These are phyloP conservation scores for Melanotaenia boesemani DNA, from an alignment of 2,797 vertebrate species.

Conservation along the genomic window DNA sequence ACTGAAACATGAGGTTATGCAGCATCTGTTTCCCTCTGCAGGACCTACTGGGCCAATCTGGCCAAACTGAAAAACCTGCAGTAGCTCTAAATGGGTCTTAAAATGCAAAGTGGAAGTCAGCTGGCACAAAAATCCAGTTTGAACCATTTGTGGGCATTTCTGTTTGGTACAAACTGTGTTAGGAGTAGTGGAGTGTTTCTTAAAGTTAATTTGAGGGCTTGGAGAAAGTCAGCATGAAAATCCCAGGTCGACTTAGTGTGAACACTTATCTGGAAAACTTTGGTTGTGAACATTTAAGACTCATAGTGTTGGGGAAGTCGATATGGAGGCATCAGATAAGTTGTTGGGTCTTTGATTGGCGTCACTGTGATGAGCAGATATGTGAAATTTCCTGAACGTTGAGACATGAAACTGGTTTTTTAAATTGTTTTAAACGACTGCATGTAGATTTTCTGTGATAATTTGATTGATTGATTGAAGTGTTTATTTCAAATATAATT, in stretches of 20 bases:
- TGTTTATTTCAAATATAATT: too few relatives aligned
- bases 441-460: not conserved
- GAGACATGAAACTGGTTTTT: not conserved
- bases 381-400: not conserved
- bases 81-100: not conserved
- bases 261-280: not conserved
- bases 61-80: slow-evolving; percentile 15
- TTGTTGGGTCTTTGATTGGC: not conserved
- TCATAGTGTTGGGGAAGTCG: not conserved
- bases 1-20: slow-evolving; percentile 6
- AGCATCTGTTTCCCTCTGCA: slow-evolving; percentile 15
- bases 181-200: not conserved
- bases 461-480: not conserved
- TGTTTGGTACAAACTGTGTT: not conserved
- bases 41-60: slow-evolving; percentile 29
- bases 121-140: not conserved
- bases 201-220: not conserved
- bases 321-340: not conserved
- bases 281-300: not conserved
- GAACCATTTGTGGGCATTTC: not conserved
- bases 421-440: not conserved
- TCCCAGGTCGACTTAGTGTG: not conserved
- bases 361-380: not conserved
- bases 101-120: not conserved
- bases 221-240: not conserved